A percentile compares a stretch with the other conserved stretches of the same genome.
phyloP scores from a whole-genome alignment of 2,797 vertebrate species.

The Siniperca undulata region DNA sequence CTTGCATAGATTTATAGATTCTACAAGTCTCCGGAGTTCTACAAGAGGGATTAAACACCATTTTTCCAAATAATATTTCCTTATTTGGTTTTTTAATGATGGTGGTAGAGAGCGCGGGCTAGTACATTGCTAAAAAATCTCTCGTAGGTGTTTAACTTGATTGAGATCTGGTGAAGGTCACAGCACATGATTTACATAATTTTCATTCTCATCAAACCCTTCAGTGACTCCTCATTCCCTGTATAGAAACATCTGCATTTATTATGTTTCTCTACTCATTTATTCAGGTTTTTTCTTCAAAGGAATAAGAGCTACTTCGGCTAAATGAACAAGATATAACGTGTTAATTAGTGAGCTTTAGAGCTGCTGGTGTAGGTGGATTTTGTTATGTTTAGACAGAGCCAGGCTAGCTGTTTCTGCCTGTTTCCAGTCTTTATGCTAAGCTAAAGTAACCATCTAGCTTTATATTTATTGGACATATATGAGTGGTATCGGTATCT shows the following conservation, averaged over 20 bases:
- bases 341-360: constrained; percentile 4
- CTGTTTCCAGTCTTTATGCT: neutral
- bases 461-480: neutral
- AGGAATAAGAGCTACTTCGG: neutral
- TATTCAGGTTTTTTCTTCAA: neutral
- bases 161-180: neutral
- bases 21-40: neutral
- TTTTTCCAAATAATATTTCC: neutral
- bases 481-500: neutral
- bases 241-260: neutral
- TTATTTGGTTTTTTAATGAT: neutral
- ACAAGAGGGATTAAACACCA: neutral
- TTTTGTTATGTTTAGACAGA: constrained; percentile 7
- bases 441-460: neutral
- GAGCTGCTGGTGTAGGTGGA: neutral
- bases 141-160: neutral
- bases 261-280: neutral
- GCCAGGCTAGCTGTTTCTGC: neutral
- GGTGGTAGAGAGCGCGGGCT: neutral
- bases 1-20: neutral
- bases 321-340: neutral
- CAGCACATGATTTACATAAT: constrained; percentile 19
- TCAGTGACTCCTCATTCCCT: neutral
- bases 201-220: constrained; percentile 9
- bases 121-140: neutral